A percentile compares a stretch with the other conserved stretches of the same genome.
These are phyloP conservation scores for Trochalopteron elliotii DNA, from an alignment of 2,113 vertebrate genomes.

Conservation along the genomic window DNA sequence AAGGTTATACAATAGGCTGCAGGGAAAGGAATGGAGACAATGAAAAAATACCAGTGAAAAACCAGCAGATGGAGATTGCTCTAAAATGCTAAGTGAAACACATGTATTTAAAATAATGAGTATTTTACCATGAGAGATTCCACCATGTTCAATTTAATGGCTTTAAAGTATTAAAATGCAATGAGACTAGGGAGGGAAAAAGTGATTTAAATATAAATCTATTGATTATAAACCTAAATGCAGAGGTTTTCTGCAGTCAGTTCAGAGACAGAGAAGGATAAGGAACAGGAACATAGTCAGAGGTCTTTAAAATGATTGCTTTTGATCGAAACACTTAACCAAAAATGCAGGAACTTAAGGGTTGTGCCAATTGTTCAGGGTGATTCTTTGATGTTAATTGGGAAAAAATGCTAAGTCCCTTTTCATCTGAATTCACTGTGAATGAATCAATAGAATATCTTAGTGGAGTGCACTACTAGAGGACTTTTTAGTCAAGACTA, in stretches of 20 bases:
- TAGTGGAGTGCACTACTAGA: background rate
- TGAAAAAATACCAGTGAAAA: constrained; percentile 1
- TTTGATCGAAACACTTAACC: constrained; percentile 4
- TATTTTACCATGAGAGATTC: constrained; percentile 19
- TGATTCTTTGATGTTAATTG: background rate
- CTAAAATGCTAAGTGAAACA: constrained; percentile 33
- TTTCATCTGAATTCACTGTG: background rate
- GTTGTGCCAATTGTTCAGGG: background rate
- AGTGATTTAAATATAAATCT: constrained; percentile 30
- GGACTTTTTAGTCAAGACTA: background rate
- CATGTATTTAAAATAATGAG: constrained; percentile 29
- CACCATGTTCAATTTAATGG: background rate
- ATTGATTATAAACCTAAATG: constrained; percentile 37
- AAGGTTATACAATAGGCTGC: background rate
- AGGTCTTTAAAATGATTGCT: background rate
- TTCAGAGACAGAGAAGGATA: background rate
- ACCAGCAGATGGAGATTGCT: background rate
- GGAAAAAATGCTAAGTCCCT: background rate
- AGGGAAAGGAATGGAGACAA: background rate
- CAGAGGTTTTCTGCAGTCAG: background rate
- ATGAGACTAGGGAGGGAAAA: background rate
- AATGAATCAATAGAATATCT: background rate
- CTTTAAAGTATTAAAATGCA: constrained; percentile 49
- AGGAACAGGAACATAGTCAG: background rate
- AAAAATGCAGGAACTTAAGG: background rate